Conservation (phyloP, 2,113 vertebrate species). For the Cynocephalus volans region DNA sequence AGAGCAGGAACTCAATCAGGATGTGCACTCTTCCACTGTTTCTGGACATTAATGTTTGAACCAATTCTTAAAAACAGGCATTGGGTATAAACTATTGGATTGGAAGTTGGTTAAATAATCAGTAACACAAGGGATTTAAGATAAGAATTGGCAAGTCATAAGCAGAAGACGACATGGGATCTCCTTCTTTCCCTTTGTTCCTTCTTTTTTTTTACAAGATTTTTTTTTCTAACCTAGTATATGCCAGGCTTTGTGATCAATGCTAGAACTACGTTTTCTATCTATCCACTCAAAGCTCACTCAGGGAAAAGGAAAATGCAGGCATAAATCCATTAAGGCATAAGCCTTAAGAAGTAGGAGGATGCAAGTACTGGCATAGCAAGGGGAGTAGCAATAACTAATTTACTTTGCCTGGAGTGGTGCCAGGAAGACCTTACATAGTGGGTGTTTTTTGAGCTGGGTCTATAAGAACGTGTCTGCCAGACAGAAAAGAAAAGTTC, state of each 20-base stretch:
- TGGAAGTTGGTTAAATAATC: conserved; percentile 18
- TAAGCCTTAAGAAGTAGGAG: background rate
- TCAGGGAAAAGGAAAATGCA: background rate
- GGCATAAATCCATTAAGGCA: background rate
- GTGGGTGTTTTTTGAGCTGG: background rate
- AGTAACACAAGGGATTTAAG: background rate
- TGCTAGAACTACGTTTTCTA: background rate
- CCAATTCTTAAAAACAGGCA: background rate
- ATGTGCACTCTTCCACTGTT: background rate
- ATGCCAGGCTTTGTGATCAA: background rate
- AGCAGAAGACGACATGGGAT: background rate
- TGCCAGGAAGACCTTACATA: background rate
- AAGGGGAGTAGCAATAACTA: background rate
- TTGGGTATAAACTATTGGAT: background rate
- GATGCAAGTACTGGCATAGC: background rate
- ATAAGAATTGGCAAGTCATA: background rate
- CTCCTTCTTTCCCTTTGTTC: background rate
- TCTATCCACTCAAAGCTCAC: background rate
- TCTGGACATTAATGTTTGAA: background rate
- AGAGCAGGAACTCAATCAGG: background rate
- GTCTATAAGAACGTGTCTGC: background rate
- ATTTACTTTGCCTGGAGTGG: background rate
- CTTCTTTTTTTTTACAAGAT: background rate
- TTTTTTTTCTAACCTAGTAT: conserved; percentile 24
- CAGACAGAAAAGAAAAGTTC: background rate